These are phyloP conservation scores for Drosophila paucipuncta DNA, from an alignment of 2,888 invertebrate genomes.

Conservation along the genomic window DNA sequence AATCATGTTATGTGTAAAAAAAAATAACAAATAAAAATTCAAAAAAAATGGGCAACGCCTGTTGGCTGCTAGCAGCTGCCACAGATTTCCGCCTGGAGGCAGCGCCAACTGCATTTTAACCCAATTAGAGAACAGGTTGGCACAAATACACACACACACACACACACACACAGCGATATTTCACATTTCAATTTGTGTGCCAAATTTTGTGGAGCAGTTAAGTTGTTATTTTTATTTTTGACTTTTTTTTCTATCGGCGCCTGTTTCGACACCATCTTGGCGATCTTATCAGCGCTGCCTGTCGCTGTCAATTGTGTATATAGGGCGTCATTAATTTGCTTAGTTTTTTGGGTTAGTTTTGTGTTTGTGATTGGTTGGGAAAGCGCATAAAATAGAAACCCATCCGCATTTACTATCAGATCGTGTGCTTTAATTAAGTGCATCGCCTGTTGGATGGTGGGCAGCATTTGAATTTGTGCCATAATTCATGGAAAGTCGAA, in stretches of 20 bases:
- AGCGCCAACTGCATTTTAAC: conserved; percentile 75
- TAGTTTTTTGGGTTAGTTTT: conserved; percentile 8
- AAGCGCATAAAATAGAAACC: conserved; percentile 66
- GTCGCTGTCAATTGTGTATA: conserved; percentile 64
- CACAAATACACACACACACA: conserved; percentile 43
- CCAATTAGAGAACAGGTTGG: conserved; percentile 81
- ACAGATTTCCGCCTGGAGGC: conserved; percentile 77
- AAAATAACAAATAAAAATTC: not conserved
- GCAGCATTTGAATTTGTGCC: conserved; percentile 56
- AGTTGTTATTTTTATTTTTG: conserved; percentile 7
- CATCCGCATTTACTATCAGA: conserved; percentile 52
- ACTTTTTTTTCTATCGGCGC: conserved; percentile 36
- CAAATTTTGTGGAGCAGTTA: conserved; percentile 69
- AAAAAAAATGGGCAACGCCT: conserved; percentile 69
- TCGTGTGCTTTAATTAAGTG: conserved; percentile 57
- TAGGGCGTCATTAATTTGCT: conserved; percentile 61
- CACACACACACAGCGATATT: conserved; percentile 43
- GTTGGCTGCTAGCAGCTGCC: conserved; percentile 40
- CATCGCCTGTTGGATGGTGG: conserved; percentile 46
- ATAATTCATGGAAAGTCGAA: conserved; percentile 65
- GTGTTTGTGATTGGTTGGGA: conserved; percentile 36
- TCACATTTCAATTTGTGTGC: conserved; percentile 67
- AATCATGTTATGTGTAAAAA: conserved; percentile 64
- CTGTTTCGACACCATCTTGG: conserved; percentile 58
- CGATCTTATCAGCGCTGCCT: conserved; percentile 56